phyloP scores from a whole-genome alignment of 2,888 invertebrate species.

The Chrysolina oricalcia region DNA sequence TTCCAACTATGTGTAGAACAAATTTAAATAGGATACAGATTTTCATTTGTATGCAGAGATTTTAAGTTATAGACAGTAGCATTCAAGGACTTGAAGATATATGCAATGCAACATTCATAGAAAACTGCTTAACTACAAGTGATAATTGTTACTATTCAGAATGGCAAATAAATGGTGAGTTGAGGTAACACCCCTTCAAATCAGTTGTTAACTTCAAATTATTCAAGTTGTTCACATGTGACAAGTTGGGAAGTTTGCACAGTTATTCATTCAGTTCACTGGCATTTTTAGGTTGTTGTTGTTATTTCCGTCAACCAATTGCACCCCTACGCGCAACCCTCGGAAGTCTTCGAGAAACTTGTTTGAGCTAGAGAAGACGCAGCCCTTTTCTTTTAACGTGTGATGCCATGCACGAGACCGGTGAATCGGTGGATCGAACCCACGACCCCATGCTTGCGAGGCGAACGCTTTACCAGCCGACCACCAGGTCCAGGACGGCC shows the following conservation, averaged over 20 bases:
- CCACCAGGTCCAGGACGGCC: conserved; percentile 14
- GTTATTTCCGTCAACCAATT: too few species aligned
- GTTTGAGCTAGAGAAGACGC: too few species aligned
- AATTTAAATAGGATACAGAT: conserved; percentile 9
- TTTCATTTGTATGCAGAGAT: neutral
- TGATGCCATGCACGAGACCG: too few species aligned
- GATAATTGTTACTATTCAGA: conserved; percentile 1
- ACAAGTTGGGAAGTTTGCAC: too few species aligned
- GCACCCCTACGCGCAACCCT: too few species aligned
- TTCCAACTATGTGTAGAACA: neutral
- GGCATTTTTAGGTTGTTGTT: too few species aligned
- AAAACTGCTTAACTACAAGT: neutral
- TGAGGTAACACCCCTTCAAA: neutral
- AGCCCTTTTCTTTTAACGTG: too few species aligned
- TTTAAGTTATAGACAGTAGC: conserved; percentile 9
- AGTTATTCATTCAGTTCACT: too few species aligned
- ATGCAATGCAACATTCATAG: neutral
- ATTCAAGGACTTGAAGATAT: conserved; percentile 6
- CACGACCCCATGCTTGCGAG: too few species aligned
- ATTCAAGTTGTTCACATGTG: neutral
- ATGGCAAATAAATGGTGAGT: neutral
- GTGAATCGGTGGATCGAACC: too few species aligned
- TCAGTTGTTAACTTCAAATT: neutral
- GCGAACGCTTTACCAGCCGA: too few species aligned
- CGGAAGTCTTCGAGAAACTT: too few species aligned